Evolutionary conservation across 2,113 vertebrate genomes (phyloP).

Genomic region (Cavia aperea): DNA sequence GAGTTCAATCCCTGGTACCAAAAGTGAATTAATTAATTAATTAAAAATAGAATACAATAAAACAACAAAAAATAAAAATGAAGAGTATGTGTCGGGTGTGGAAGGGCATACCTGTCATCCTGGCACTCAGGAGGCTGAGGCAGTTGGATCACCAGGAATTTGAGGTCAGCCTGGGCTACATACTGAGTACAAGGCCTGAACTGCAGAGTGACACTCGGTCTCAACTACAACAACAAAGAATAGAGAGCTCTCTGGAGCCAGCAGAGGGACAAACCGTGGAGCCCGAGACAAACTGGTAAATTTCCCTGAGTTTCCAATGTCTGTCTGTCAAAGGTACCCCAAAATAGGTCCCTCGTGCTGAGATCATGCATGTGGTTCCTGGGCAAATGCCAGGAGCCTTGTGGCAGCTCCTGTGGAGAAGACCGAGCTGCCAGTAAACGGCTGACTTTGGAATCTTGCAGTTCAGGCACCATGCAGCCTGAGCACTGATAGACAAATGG

Average conservation of each 20-base stretch:
- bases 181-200: background rate
- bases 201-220: background rate
- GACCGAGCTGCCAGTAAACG: accelerated
- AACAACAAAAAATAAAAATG: background rate
- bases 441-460: background rate
- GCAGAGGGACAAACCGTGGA: accelerated
- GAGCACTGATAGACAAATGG: background rate
- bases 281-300: accelerated
- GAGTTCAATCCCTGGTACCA: no score
- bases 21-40: no score
- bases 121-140: background rate
- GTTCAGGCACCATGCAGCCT: accelerated
- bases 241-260: background rate
- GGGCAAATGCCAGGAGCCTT: accelerated
- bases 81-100: background rate
- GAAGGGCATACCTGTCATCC: background rate
- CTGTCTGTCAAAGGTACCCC: background rate
- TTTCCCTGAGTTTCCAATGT: background rate
- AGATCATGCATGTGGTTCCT: accelerated
- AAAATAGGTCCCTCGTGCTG: accelerated
- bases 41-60: background rate
- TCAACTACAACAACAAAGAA: background rate
- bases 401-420: accelerated
- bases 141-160: background rate
- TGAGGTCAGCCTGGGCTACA: background rate